Conservation (phyloP, 1,140 invertebrate genomes). For the Eriosoma lanigerum region DNA sequence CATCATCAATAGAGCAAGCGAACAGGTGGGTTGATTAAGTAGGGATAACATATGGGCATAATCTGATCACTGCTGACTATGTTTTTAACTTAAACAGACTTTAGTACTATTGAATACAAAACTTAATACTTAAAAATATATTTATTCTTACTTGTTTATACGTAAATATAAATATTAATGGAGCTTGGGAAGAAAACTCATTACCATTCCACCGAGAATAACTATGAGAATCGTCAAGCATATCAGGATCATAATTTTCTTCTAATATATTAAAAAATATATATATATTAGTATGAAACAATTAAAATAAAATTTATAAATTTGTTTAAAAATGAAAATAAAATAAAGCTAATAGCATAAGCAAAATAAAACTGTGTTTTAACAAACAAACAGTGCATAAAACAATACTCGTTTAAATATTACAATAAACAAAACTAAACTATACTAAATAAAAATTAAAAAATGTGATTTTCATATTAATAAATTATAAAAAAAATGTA, state of each 20-base stretch:
- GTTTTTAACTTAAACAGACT: too few species aligned
- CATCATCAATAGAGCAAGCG: too few species aligned
- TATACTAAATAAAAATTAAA: constrained; percentile 18
- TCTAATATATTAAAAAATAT: constrained; percentile 67
- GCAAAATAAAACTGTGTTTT: constrained; percentile 33
- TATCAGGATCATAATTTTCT: constrained; percentile 99
- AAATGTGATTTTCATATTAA: background rate
- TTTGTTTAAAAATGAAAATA: background rate
- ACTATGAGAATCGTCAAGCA: constrained; percentile 88
- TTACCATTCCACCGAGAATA: constrained; percentile 75
- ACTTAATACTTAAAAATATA: background rate
- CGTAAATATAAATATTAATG: constrained; percentile 40
- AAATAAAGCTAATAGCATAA: constrained; percentile 38
- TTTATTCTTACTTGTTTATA: constrained; percentile 32
- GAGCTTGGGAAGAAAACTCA: constrained; percentile 64
- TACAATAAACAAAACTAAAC: constrained; percentile 23
- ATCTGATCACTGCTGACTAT: too few species aligned
- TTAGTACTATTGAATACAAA: background rate
- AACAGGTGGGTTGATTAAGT: too few species aligned
- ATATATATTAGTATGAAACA: constrained; percentile 28
- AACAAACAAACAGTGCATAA: constrained; percentile 30
- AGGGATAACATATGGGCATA: too few species aligned
- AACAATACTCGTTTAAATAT: constrained; percentile 19
- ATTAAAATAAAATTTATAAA: background rate
- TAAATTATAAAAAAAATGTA: background rate